These are phyloP conservation scores for Clarias pachynema DNA, from an alignment of 2,797 vertebrate species.

Conservation along the genomic window DNA sequence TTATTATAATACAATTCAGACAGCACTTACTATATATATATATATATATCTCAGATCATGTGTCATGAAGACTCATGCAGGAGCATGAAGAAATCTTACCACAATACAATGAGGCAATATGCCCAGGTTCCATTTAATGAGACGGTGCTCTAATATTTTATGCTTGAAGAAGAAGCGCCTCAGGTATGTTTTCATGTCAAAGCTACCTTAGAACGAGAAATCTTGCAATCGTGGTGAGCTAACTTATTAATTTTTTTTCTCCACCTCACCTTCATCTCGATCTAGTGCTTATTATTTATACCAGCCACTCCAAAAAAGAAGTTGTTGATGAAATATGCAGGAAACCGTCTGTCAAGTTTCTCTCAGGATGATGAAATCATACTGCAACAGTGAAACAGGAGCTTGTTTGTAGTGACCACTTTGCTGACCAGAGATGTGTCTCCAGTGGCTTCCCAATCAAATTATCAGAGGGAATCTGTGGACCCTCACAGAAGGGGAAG, in stretches of 20 bases:
- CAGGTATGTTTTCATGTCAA: slow-evolving; percentile 45
- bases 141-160: slow-evolving; percentile 38
- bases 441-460: slow-evolving; percentile 61
- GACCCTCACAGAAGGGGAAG: slow-evolving; percentile 14
- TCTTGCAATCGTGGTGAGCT: slow-evolving; percentile 18
- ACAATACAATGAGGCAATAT: slow-evolving; percentile 38
- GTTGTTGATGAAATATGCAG: slow-evolving; percentile 59
- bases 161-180: slow-evolving; percentile 41
- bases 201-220: slow-evolving; percentile 24
- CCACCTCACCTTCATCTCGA: slow-evolving; percentile 28
- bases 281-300: slow-evolving; percentile 46
- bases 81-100: slow-evolving; percentile 42
- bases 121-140: slow-evolving; percentile 34
- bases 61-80: slow-evolving; percentile 70
- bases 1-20: too few relatives aligned
- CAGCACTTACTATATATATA: too few relatives aligned
- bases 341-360: slow-evolving; percentile 74
- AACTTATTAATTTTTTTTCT: slow-evolving; percentile 25
- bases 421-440: slow-evolving; percentile 65
- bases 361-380: slow-evolving; percentile 75
- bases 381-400: slow-evolving; percentile 67
- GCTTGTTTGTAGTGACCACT: slow-evolving; percentile 55
- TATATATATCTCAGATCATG: slow-evolving; percentile 66
- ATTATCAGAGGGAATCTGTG: slow-evolving; percentile 29
- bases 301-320: slow-evolving; percentile 38